Evolutionary conservation across 2,113 vertebrate species (phyloP), one percentile per base, ranked within the genome.

Genomic region (Balaenoptera acutorostrata): DNA sequence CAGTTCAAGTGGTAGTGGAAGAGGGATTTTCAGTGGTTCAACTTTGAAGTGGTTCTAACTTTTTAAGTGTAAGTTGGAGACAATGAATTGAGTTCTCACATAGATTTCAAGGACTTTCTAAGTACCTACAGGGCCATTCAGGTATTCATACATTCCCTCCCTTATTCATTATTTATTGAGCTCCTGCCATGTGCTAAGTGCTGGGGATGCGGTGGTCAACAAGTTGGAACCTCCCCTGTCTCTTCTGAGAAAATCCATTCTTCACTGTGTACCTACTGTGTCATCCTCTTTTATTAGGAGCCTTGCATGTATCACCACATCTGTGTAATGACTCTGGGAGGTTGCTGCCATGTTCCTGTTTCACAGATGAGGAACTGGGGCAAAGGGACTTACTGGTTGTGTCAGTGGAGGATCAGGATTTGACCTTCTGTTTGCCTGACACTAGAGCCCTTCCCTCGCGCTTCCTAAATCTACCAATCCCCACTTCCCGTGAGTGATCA

Each of bases 21-120:
- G 87, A 64, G n/a, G 15, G 52, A 36, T 74, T 75, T 78, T 25
- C 15, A 36, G 23, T 8, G 27, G 6, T 55, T 44, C 21, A 93
- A 0, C 46, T 94, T 68, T 69, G 29, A 64, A 17, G 64, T 20
- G 27, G 8, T 75, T 88, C 39, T 74, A 75, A 57, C 10, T 68
- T 74, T 64, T 89, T 63, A 68, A 61, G 12, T 92, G 4, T 39
- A 10, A n/a, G 1, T 44, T 46, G 10, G 61, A 57, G 12, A 3
- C 46, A 85, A 74, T 95, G 90, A 82, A 88, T 87, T 27, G 21
- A 66, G n/a, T 87, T 95, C 27, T 66, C 66, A 75, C n/a, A 61
- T n/a, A 75, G 72, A 69, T 81, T 95, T 94, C 90, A 96, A 96
- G 59, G 87, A 68, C 46, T 86, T 88, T 89, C 93, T 83, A 18